Percentiles rank a stretch among this genome's conserved stretches.
Conservation (phyloP, 2,888 invertebrate species). For the Lepidocyrtinus sp. region DNA sequence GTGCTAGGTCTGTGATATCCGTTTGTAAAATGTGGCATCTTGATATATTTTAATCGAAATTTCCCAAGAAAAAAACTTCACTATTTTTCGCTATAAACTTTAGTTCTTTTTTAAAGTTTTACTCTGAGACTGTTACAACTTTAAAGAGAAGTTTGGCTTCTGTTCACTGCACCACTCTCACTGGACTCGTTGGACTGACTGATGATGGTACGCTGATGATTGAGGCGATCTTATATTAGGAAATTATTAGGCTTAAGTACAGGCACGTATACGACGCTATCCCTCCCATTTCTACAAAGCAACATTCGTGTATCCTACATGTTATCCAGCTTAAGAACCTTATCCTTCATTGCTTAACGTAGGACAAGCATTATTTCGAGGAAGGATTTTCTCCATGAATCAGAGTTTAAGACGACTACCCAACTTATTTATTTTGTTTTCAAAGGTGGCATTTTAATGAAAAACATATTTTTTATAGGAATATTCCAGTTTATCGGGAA, state of each 20-base stretch:
- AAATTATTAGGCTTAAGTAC: conserved; percentile 7
- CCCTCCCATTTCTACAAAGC: background rate
- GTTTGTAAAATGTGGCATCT: conserved; percentile 56
- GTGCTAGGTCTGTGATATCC: conserved; percentile 68
- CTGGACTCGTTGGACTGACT: conserved; percentile 33
- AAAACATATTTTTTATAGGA: background rate
- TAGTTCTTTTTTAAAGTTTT: background rate
- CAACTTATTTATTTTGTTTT: no score
- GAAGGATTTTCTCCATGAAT: no score
- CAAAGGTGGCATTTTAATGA: background rate
- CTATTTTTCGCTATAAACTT: no score
- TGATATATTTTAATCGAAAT: conserved; percentile 15
- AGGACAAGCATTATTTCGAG: no score
- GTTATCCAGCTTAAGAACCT: background rate
- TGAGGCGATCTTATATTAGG: conserved; percentile 39
- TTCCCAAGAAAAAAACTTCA: no score
- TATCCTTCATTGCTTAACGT: background rate
- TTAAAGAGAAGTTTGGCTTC: background rate
- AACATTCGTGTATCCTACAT: background rate
- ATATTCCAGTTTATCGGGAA: background rate
- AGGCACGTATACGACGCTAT: background rate
- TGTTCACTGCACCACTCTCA: conserved; percentile 34
- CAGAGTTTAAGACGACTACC: no score
- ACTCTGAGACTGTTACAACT: background rate
- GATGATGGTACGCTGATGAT: conserved; percentile 18